Percentiles rank a stretch among this genome's conserved stretches.
Evolutionary conservation across 2,888 invertebrate genomes (phyloP).

Genomic region (Yponomeuta plumbellus): DNA sequence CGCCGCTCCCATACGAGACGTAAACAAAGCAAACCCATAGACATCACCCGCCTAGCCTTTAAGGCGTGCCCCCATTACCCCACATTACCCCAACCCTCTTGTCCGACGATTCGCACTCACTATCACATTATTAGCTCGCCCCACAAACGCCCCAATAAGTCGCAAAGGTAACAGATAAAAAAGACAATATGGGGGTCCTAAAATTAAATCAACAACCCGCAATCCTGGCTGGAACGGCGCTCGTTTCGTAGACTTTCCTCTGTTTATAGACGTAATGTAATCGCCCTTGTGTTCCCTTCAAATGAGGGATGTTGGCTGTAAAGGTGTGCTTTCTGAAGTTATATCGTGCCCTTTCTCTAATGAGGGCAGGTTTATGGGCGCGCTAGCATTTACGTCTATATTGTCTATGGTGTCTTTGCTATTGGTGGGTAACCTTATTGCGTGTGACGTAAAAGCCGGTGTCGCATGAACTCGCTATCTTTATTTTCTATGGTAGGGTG

Average conservation of each 20-base stretch:
- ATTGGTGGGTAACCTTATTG: background rate
- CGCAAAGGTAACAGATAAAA: slow-evolving; percentile 62
- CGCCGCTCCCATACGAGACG: slow-evolving; percentile 44
- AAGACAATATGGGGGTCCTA: slow-evolving; percentile 54
- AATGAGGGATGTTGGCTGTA: slow-evolving; percentile 60
- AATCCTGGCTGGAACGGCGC: background rate
- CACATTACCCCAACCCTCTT: slow-evolving; percentile 46
- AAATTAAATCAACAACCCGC: slow-evolving; percentile 64
- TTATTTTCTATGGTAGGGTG: background rate
- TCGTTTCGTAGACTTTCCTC: background rate
- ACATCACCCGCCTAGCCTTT: slow-evolving; percentile 50
- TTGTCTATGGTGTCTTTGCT: slow-evolving; percentile 32
- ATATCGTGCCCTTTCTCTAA: slow-evolving; percentile 67
- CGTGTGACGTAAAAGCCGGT: background rate
- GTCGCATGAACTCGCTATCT: background rate
- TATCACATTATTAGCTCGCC: slow-evolving; percentile 45
- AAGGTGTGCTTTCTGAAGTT: slow-evolving; percentile 56
- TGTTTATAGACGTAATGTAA: background rate
- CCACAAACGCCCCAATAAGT: slow-evolving; percentile 23
- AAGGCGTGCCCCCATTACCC: slow-evolving; percentile 57
- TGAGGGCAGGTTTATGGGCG: slow-evolving; percentile 65
- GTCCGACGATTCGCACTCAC: slow-evolving; percentile 26
- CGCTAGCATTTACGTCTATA: slow-evolving; percentile 64
- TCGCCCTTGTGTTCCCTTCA: slow-evolving; percentile 33
- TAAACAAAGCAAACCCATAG: slow-evolving; percentile 60